Evolutionary conservation across 2,113 vertebrate genomes (phyloP).

Genomic region (Cryptomyrus ogoouensis): DNA sequence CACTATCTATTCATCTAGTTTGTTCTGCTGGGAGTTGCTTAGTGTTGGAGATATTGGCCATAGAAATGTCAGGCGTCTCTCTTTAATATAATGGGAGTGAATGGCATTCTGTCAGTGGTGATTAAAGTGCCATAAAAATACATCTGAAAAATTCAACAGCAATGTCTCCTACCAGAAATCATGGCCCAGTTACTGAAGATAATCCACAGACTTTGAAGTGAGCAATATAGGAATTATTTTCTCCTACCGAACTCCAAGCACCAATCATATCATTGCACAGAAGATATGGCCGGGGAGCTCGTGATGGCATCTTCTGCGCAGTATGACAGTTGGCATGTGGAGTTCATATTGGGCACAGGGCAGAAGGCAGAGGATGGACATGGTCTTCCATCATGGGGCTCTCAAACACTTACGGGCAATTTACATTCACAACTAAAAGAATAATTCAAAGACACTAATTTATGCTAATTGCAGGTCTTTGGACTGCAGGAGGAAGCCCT

Average conservation of each 20-base stretch:
- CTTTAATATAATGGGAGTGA: not conserved
- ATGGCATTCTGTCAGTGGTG: not conserved
- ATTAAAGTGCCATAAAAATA: not conserved
- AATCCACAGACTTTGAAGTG: not conserved
- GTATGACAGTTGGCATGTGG: not conserved
- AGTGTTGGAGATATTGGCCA: not conserved
- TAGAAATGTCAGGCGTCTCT: not conserved
- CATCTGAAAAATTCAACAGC: not conserved
- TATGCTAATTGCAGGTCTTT: not conserved
- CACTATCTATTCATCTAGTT: not conserved
- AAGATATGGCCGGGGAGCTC: not conserved
- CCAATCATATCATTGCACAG: no score
- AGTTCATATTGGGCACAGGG: not conserved
- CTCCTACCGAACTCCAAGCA: not conserved
- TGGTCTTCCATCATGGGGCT: not conserved
- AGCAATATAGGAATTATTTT: not conserved
- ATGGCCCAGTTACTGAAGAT: not conserved
- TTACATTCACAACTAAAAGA: not conserved
- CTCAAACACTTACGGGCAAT: not conserved
- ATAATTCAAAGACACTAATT: not conserved
- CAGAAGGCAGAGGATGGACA: not conserved
- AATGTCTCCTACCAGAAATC: not conserved
- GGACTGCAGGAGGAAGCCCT: not conserved
- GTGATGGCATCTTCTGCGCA: not conserved
- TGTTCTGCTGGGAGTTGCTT: not conserved